Evolutionary conservation across 2,888 invertebrate genomes (phyloP).

Genomic region (Thysanoteuthis rhombus): DNA sequence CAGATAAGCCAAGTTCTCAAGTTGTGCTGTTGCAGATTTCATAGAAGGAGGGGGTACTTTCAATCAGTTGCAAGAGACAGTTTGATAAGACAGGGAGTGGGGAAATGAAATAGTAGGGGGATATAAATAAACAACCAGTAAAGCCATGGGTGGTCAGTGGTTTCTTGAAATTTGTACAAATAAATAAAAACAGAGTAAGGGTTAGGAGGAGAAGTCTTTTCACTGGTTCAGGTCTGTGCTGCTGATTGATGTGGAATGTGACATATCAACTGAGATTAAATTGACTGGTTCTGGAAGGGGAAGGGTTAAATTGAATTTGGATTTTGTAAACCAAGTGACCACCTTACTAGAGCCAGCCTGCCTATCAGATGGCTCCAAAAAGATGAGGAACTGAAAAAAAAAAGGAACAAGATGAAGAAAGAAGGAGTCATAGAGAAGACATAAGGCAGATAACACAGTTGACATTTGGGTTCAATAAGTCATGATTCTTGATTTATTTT

Average conservation of each 20-base stretch:
- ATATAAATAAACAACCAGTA: not conserved
- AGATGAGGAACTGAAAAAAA: not conserved
- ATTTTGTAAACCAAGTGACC: constrained; percentile 12
- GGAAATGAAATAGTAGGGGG: not conserved
- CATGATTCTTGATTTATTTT: not conserved
- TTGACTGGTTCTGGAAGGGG: not conserved
- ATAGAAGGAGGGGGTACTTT: not conserved
- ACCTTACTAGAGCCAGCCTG: not conserved
- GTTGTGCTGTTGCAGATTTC: too few relatives aligned
- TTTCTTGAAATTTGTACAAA: not conserved
- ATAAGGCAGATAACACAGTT: not conserved
- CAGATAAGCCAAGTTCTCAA: not conserved
- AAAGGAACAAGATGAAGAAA: not conserved
- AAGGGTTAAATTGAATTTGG: not conserved
- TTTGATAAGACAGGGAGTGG: not conserved
- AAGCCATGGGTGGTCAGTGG: not conserved
- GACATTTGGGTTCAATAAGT: not conserved
- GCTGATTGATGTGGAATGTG: not conserved
- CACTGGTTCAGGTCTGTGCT: too few relatives aligned
- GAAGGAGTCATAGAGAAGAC: not conserved
- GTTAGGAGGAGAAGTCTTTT: too few relatives aligned
- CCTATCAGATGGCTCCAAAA: not conserved
- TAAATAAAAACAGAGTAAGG: too few relatives aligned
- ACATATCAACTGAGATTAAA: not conserved
- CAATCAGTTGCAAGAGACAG: not conserved